Base-by-base conservation (phyloP, 37 sponge, comb jelly and placozoan genomes). In the Mnemiopsis leidyi region DNA sequence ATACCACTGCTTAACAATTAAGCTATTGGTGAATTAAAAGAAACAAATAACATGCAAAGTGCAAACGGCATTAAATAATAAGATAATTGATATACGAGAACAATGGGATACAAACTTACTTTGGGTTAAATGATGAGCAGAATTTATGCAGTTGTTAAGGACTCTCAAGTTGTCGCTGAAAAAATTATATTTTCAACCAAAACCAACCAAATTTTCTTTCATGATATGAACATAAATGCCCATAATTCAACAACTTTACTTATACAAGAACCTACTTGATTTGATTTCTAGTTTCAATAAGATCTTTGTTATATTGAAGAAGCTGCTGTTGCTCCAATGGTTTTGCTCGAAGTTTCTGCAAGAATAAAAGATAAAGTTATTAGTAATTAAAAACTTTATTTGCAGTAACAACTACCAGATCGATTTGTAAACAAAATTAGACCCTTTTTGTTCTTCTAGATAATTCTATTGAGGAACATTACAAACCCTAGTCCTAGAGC, bases 101-200 rank as follows among this genome's bases (percentile, higher is more conserved):
- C 26, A 71, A 5, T 71, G 3, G 5, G 7, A 25, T 23, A 3
- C 3, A 26, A 32, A 85, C 90, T 85, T 33, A 85, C 90, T 85
- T 23, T 23, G 61, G 32, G 90, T 40, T 0, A 85, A 5, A n/a
- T 32, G 32, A 29, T 85, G 90, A 2, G 90, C 90, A 28, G 90
- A 85, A 26, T 33, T 38, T 16, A 85, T 38, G 61, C 23, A 85
- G 29, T 39, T 85, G 25, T 85, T 85, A 0, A 85, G 61, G 2
- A 23, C 39, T 26, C 90, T 5, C 29, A 85, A 37, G 39, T 85
- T 85, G 24, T 85, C 90, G 36, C 90, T 85, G 90, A 38, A 85
- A 82, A n/a, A n/a, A n/a, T n/a, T n/a, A n/a, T n/a, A n/a, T n/a
- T 61, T 61, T 9, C 18, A 61, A 61, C 68, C 68, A 61, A 18